A percentile compares a stretch with the other conserved stretches of the same genome.
Conservation (phyloP, 2,797 vertebrate species). For the Acipenser oxyrinchus region DNA sequence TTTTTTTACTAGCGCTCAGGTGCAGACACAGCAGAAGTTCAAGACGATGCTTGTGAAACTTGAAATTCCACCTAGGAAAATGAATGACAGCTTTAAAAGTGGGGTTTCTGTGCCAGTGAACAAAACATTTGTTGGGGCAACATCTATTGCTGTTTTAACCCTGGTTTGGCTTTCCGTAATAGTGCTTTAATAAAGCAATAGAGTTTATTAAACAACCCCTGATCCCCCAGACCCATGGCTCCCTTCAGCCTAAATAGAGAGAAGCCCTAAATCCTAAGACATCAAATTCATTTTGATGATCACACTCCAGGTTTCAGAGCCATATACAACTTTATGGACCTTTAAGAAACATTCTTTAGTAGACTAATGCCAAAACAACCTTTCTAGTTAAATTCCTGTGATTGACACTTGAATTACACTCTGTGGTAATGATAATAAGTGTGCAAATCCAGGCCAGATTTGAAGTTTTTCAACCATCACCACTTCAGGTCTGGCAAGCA, state of each 20-base stretch:
- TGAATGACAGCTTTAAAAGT: constrained; percentile 12
- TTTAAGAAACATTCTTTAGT: neutral
- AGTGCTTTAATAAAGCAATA: neutral
- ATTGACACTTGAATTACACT: constrained; percentile 72
- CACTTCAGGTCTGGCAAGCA: constrained; percentile 54
- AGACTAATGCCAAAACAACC: constrained; percentile 35
- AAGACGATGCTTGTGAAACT: constrained; percentile 17
- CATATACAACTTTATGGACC: neutral
- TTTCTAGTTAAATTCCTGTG: constrained; percentile 37
- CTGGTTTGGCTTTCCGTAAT: constrained; percentile 11
- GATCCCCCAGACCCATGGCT: neutral
- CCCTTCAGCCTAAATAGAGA: neutral
- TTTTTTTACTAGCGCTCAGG: constrained; percentile 18
- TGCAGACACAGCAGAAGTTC: neutral
- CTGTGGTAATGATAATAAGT: constrained; percentile 70
- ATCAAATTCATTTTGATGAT: too few relatives aligned
- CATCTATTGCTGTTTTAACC: constrained; percentile 17
- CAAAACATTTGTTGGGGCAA: neutral
- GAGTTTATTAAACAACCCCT: neutral
- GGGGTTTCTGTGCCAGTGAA: neutral
- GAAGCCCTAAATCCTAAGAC: neutral
- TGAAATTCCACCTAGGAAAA: constrained; percentile 12
- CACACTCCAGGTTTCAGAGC: neutral
- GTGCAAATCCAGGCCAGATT: constrained; percentile 56
- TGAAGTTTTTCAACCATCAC: constrained; percentile 50